Evolutionary conservation across 2,113 vertebrate species (phyloP), one percentile per base, ranked within the genome.

Genomic region (Monopterus albus): DNA sequence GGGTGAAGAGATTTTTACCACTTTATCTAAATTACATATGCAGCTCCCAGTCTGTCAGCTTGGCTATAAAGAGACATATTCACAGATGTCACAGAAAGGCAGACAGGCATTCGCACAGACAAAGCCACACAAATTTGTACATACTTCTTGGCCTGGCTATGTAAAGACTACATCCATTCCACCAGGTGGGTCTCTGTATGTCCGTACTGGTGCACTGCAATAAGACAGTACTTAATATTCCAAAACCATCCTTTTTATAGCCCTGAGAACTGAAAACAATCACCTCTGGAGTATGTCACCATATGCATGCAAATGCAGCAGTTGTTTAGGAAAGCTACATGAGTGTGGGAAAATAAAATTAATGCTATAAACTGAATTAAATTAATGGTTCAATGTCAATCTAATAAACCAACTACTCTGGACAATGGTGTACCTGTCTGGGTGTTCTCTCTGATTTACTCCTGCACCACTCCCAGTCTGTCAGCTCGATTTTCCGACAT

Each of bases 381-480:
- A 64, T 73, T 4, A 58, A 55, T 26, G 49, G 31, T 52, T 82
- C 7, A 74, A 46, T 39, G 53, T 56, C n/a, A 66, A 11, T 21
- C 26, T 49, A 78, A 61, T 74, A 31, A 36, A 63, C 9, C 0
- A 23, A 11, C 10, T 45, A 11, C 33, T 40, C 23, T 58, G 47
- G 45, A 42, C 9, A 18, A 33, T 11, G 28, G 17, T 28, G 40
- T 95, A 98, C 98, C 97, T 99, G 98, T 82, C 97, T 95, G 6
- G 96, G 95, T 0, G 94, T 96, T 86, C 96, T 93, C 90, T 99
- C 96, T 0, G 98, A 99, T 84, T 96, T 97, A 29, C 97, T 99
- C 23, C 98, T 90, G 90, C 96, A 96, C 97, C 98, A 99, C 42
- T 99, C 98, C 98, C 97, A 99, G 74, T 98, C 98, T 0, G 92